Evolutionary conservation across 2,888 invertebrate genomes (phyloP), one percentile per base, ranked within the genome.

Genomic region (Phania funesta): DNA sequence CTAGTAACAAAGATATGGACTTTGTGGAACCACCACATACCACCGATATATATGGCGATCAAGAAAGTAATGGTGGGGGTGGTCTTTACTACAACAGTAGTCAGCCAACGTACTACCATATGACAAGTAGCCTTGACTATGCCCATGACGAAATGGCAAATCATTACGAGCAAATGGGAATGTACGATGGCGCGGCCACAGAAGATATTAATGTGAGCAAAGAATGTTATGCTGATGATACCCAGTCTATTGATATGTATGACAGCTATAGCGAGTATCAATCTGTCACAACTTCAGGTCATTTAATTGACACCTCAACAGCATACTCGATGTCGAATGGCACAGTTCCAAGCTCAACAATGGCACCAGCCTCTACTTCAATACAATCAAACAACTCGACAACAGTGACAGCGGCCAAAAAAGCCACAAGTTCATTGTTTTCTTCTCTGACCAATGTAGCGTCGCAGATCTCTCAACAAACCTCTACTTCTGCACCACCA

Each of bases 251-350:
- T 58, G 68, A 73, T 70, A 58, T 73, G 60, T 74, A 81, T 71
- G 74, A 20, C 18, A 46, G 20, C n/a, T 74, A 20, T 26, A 86
- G 86, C 38, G 86, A 86, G 74, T 88, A 88, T 79, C 87, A 82
- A 58, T 48, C 83, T 68, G 67, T 70, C 52, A 75, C 52, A 50
- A 67, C 44, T 73, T 58, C 54, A 18, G 48, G 20, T 9, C n/a
- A 65, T 83, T 71, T 50, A 78, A n/a, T 16, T 20, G 46, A 64
- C 11, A 44, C 16, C 9, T 73, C 26, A 5, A 20, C 13, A n/a
- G 38, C 32, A 20, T 41, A 41, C 11, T 7, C 20, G 1, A 29
- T 60, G 29, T 38, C 50, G 22, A 52, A 11, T 41, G 48, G 1
- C 1, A 56, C 22, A 44, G 11, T 32, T 4, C 3, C 29, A 44